A percentile compares a stretch with the other conserved stretches of the same genome.
Evolutionary conservation across 2,888 invertebrate species (phyloP).

Genomic region (Drosophila pegasa): DNA sequence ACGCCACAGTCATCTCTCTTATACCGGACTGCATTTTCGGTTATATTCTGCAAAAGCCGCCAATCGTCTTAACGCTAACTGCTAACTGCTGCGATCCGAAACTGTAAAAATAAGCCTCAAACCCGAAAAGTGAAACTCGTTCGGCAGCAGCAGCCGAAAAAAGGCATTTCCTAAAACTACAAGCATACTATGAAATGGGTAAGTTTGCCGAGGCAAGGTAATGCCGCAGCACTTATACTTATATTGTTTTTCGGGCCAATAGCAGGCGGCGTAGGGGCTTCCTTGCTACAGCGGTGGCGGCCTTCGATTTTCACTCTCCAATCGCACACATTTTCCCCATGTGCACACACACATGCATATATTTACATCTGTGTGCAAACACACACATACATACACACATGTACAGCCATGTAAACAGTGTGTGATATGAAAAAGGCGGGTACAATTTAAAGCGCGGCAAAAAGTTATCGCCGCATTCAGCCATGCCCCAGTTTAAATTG

Average conservation of each 20-base stretch:
- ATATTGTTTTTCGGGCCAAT: slow-evolving; percentile 10
- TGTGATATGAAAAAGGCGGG: slow-evolving; percentile 28
- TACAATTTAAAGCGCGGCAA: slow-evolving; percentile 47
- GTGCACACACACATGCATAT: background rate
- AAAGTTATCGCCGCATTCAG: slow-evolving; percentile 5
- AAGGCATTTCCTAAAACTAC: slow-evolving; percentile 30
- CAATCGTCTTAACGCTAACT: slow-evolving; percentile 2
- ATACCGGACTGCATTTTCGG: slow-evolving; percentile 24
- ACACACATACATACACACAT: slow-evolving; percentile 1
- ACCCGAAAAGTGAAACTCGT: slow-evolving; percentile 31
- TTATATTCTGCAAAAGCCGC: slow-evolving; percentile 8
- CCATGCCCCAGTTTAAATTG: slow-evolving; percentile 20
- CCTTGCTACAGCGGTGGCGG: slow-evolving; percentile 24
- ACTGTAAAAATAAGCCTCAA: background rate
- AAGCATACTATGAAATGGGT: slow-evolving; percentile 67
- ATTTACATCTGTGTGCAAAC: slow-evolving; percentile 1
- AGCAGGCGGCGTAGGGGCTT: slow-evolving; percentile 13
- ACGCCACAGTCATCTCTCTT: slow-evolving; percentile 39
- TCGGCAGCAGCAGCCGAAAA: slow-evolving; percentile 29
- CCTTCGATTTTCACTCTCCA: slow-evolving; percentile 39
- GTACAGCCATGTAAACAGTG: slow-evolving; percentile 6
- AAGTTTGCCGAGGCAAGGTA: slow-evolving; percentile 41
- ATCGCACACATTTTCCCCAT: slow-evolving; percentile 14
- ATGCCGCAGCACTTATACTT: background rate
- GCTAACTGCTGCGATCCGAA: slow-evolving; percentile 13